Percentiles rank a stretch among this genome's conserved stretches.
Conservation (phyloP, 2,113 vertebrate species). For the Datnioides undecimradiatus region DNA sequence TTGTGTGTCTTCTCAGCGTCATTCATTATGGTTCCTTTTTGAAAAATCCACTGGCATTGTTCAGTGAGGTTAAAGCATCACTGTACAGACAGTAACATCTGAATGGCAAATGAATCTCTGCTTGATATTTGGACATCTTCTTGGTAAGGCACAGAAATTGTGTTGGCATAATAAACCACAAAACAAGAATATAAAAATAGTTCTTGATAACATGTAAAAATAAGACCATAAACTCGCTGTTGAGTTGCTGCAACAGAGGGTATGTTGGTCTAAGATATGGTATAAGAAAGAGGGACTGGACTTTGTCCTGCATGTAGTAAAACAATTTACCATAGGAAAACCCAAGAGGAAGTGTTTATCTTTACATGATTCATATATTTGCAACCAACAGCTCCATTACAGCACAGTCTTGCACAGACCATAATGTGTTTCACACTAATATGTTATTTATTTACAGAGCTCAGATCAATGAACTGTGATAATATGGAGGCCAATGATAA, state of each 20-base stretch:
- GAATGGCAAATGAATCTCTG: neutral
- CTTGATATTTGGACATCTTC: neutral
- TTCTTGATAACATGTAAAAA: neutral
- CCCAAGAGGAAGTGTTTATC: neutral
- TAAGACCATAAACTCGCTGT: too few relatives aligned
- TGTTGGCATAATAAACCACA: neutral
- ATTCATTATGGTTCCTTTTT: neutral
- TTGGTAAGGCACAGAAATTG: neutral
- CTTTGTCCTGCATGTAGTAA: neutral
- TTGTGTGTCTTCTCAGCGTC: neutral
- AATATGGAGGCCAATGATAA: slow-evolving; percentile 40
- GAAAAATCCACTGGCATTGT: neutral
- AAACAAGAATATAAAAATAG: neutral
- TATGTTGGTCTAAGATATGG: neutral
- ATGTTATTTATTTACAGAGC: slow-evolving; percentile 34
- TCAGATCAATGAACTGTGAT: slow-evolving; percentile 15
- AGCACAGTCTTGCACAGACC: neutral
- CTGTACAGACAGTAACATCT: neutral
- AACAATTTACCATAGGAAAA: neutral
- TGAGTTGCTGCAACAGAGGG: neutral
- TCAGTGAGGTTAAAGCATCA: neutral
- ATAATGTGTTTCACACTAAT: slow-evolving; percentile 29
- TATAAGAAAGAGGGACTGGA: neutral
- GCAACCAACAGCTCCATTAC: neutral
- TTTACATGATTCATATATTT: slow-evolving; percentile 13